Percentiles rank a stretch among this genome's conserved stretches.
These are phyloP conservation scores for Lacerta viridis DNA, from an alignment of 2,797 vertebrate species.

Conservation along the genomic window DNA sequence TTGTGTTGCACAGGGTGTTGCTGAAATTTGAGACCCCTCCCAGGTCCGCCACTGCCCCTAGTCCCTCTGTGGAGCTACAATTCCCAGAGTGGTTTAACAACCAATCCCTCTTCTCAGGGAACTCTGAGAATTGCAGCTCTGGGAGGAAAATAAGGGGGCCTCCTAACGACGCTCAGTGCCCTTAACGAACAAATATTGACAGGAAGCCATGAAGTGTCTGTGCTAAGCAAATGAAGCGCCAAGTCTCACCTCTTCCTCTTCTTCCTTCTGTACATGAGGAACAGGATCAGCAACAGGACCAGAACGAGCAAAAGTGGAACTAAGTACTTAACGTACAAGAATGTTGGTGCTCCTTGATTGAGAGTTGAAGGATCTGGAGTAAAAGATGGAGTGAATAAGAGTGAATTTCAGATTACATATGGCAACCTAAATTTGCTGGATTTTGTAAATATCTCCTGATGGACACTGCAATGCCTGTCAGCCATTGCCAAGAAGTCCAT, in stretches of 20 bases:
- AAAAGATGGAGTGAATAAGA: background rate
- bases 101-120: no score
- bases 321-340: background rate
- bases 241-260: slow-evolving; percentile 17
- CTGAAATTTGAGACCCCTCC: no score
- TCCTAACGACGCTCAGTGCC: no score
- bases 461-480: no score
- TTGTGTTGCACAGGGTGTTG: no score
- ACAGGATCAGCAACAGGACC: background rate
- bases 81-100: no score
- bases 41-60: no score
- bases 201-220: background rate
- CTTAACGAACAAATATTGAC: background rate
- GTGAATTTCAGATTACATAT: background rate
- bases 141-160: background rate
- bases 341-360: background rate
- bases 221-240: background rate
- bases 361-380: background rate
- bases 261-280: slow-evolving; percentile 44
- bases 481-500: no score
- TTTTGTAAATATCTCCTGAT: no score
- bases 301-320: background rate
- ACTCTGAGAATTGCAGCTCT: no score
- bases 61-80: no score
- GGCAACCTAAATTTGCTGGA: background rate